Evolutionary conservation across 2,888 invertebrate genomes (phyloP).

Genomic region (Aphrophora alni): DNA sequence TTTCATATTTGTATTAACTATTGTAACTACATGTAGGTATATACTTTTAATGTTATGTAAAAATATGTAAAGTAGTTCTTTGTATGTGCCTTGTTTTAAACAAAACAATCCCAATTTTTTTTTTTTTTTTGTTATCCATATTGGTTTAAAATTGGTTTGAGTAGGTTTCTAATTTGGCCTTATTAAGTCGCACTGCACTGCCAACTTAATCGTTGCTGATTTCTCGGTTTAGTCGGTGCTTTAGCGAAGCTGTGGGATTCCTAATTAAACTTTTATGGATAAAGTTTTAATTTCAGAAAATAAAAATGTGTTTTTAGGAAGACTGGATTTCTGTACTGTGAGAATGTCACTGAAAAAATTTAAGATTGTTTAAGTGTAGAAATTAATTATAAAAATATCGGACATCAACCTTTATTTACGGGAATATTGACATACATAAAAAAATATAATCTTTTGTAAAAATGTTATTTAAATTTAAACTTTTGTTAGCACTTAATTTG

Average conservation of each 20-base stretch:
- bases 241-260: constrained; percentile 36
- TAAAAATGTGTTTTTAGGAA: too few species aligned
- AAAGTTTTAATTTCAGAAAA: neutral
- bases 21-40: constrained; percentile 43
- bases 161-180: neutral
- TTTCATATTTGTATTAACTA: constrained; percentile 10
- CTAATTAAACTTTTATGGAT: constrained; percentile 3
- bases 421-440: too few species aligned
- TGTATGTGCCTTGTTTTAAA: constrained; percentile 52
- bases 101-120: constrained; percentile 42
- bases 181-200: constrained; percentile 14
- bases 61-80: constrained; percentile 48
- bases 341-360: too few species aligned
- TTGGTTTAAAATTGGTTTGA: constrained; percentile 13
- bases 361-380: too few species aligned
- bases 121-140: constrained; percentile 10
- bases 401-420: too few species aligned
- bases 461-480: too few species aligned
- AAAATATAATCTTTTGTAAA: too few species aligned
- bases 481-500: too few species aligned
- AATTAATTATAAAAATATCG: too few species aligned
- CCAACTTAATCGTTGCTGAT: constrained; percentile 19
- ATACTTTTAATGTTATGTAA: constrained; percentile 48
- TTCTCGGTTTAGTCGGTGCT: constrained; percentile 28
- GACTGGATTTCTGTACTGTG: too few species aligned